Evolutionary conservation across 2,888 invertebrate species (phyloP), one percentile per base, ranked within the genome.

Genomic region (Odontocolon sp.): DNA sequence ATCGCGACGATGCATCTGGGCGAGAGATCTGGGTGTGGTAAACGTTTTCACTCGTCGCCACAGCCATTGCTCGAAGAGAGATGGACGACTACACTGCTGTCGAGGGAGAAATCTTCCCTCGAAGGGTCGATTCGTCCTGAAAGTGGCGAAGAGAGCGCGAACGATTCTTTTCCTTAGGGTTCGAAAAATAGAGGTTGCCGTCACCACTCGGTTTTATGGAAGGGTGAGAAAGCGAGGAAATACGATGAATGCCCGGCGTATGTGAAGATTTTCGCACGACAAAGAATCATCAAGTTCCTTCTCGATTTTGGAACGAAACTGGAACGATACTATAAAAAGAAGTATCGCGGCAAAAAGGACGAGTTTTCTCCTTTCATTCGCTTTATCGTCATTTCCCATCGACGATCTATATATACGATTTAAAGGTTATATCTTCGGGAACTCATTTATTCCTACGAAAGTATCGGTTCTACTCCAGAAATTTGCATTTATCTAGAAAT

Each of bases 111-210:
- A 74, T 68, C 31, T 47, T 63, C 56, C 75, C 69, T 47, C 47
- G 21, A 33, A 26, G 56, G 57, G 57, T 63, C 33, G 31, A 38
- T 52, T 66, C 64, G 63, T 69, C 11, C 57, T 40, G 64, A 52
- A 75, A 64, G 57, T 64, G 75, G 69, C 69, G 70, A 75, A 69
- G 75, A n/a, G n/a, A 64, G 57, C 57, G 57, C 50, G 47, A 23
- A 64, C 75, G 42, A 70, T 75, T 64, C 52, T 59, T 42, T 47
- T 21, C 18, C 45, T 50, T 11, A 33, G 21, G 8, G 28, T 38
- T 74, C 56, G 63, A 28, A 47, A 63, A 56, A 52, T 70, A 52
- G 59, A 36, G 26, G 26, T 57, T 47, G 28, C 56, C 63, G 31
- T 66, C 11, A 33, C 52, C 52, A 26, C 50, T 28, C 16, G 45